Conservation (phyloP, 1,140 invertebrate species). For the Bombus sylvicola region DNA sequence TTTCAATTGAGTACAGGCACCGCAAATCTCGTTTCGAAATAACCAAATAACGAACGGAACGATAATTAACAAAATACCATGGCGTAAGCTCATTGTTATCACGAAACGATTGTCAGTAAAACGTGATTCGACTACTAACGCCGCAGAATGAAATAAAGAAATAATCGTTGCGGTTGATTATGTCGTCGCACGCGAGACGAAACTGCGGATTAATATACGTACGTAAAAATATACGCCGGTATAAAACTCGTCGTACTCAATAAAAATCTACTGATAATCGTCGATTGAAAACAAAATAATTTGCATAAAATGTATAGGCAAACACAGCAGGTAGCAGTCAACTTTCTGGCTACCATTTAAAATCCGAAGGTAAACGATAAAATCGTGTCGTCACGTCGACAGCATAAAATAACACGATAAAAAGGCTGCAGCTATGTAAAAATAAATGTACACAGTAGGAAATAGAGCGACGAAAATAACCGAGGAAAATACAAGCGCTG, state of each 20-base stretch:
- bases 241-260: background rate
- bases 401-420: background rate
- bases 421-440: background rate
- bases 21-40: slow-evolving; percentile 37
- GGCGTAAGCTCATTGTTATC: slow-evolving; percentile 28
- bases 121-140: slow-evolving; percentile 15
- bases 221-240: no score
- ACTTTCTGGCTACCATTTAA: background rate
- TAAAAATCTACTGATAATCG: background rate
- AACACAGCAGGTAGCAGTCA: background rate
- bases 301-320: background rate
- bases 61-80: slow-evolving; percentile 47
- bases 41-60: slow-evolving; percentile 40
- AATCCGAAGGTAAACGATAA: background rate
- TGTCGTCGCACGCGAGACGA: background rate
- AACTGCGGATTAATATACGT: background rate
- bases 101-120: slow-evolving; percentile 49
- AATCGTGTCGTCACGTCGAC: background rate
- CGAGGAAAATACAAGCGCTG: background rate
- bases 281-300: background rate
- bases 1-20: slow-evolving; percentile 2
- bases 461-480: background rate
- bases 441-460: background rate
- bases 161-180: slow-evolving; percentile 36
- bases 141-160: slow-evolving; percentile 29